Evolutionary conservation across 2,888 invertebrate species (phyloP).

Genomic region (Pheosia gnoma): DNA sequence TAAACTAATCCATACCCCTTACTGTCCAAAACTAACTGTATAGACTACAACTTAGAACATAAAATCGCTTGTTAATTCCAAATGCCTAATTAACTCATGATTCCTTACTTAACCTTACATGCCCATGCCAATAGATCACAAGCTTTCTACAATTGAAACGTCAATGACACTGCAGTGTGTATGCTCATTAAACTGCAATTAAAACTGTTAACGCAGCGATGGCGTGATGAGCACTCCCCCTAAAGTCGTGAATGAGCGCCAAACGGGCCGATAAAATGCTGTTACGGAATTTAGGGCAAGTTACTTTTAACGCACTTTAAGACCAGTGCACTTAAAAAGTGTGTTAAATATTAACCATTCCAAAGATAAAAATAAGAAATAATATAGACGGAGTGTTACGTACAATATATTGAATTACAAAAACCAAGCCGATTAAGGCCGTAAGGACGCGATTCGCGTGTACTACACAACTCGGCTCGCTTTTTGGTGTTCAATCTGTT

Average conservation of each 20-base stretch:
- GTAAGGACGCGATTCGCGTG: too few relatives aligned
- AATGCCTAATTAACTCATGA: neutral
- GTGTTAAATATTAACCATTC: too few relatives aligned
- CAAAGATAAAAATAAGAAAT: too few relatives aligned
- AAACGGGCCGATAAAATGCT: slow-evolving; percentile 5
- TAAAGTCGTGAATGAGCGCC: slow-evolving; percentile 3
- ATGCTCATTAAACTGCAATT: slow-evolving; percentile 57
- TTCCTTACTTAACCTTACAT: neutral
- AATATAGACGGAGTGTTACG: too few relatives aligned
- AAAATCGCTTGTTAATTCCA: neutral
- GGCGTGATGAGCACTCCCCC: slow-evolving; percentile 35
- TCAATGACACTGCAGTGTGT: slow-evolving; percentile 36
- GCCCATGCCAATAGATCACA: slow-evolving; percentile 14
- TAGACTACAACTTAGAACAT: neutral
- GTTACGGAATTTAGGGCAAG: neutral
- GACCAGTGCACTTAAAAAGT: too few relatives aligned
- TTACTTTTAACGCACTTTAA: too few relatives aligned
- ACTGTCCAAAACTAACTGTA: neutral
- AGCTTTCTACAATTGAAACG: slow-evolving; percentile 28
- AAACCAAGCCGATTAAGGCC: too few relatives aligned
- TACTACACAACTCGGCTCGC: too few relatives aligned
- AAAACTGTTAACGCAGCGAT: slow-evolving; percentile 49
- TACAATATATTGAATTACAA: too few relatives aligned
- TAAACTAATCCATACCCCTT: neutral
- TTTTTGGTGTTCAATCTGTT: too few relatives aligned